These are phyloP conservation scores for Neopipo cinnamomea DNA, from an alignment of 2,113 vertebrate species.

Conservation along the genomic window DNA sequence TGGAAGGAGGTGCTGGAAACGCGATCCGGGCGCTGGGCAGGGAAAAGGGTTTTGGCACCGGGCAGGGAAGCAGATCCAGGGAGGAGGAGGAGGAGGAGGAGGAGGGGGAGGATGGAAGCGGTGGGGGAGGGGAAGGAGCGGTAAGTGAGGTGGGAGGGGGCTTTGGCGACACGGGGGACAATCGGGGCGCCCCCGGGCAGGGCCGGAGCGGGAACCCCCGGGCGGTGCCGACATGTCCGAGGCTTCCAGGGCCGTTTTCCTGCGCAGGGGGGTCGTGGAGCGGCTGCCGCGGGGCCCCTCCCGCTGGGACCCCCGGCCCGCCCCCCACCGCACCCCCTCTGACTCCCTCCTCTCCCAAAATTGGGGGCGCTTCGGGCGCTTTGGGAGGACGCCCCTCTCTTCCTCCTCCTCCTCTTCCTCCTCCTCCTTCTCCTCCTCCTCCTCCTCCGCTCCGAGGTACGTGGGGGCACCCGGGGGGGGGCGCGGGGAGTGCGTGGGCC, in stretches of 20 bases:
- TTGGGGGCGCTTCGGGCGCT: fast-evolving
- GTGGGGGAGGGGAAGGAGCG: too few relatives aligned
- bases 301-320: too few relatives aligned
- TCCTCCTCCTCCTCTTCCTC: background rate
- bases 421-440: background rate
- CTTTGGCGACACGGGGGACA: too few relatives aligned
- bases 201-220: too few relatives aligned
- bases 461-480: background rate
- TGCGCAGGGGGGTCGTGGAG: too few relatives aligned
- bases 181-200: too few relatives aligned
- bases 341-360: too few relatives aligned
- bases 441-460: background rate
- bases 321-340: too few relatives aligned
- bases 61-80: background rate
- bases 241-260: too few relatives aligned
- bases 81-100: background rate
- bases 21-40: background rate
- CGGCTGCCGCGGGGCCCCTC: too few relatives aligned
- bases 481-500: background rate
- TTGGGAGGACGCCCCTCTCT: background rate
- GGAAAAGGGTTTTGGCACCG: background rate
- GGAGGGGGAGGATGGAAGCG: background rate
- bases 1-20: conserved; percentile 35
- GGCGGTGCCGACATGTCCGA: too few relatives aligned
- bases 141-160: too few relatives aligned